phyloP scores from a whole-genome alignment of 2,113 vertebrate genomes.

The Malaclemys terrapin region DNA sequence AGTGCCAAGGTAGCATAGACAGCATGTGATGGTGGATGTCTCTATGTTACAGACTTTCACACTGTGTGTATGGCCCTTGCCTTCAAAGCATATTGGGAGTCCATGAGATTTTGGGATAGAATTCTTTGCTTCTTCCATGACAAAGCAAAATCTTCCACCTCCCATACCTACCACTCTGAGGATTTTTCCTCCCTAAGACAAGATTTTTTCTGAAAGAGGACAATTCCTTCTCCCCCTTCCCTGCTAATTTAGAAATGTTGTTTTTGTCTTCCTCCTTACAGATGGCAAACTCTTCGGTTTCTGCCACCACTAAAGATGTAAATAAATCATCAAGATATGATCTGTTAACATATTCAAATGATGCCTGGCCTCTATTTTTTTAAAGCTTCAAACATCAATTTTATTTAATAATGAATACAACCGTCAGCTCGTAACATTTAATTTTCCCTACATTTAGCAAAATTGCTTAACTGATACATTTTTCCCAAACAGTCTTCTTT shows the following conservation, averaged over 20 bases:
- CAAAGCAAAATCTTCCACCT: neutral
- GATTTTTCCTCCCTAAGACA: neutral
- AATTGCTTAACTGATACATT: conserved; percentile 47
- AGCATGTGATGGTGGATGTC: rapidly evolving
- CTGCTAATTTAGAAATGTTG: neutral
- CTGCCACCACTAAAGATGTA: conserved; percentile 53
- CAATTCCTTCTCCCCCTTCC: neutral
- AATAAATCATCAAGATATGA: conserved; percentile 67
- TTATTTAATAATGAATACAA: conserved; percentile 59
- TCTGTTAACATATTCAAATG: conserved; percentile 66
- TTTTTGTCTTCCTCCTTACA: conserved; percentile 33
- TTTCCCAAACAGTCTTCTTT: conserved; percentile 27
- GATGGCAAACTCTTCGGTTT: conserved; percentile 47
- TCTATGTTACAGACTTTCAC: rapidly evolving
- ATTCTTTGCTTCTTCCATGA: neutral
- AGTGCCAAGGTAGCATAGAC: rapidly evolving
- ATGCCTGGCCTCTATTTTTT: conserved; percentile 56
- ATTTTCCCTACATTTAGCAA: conserved; percentile 68
- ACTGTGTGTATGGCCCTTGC: rapidly evolving
- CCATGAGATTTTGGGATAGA: neutral
- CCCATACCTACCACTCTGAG: neutral
- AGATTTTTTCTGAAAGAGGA: neutral
- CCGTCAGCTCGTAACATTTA: conserved; percentile 59
- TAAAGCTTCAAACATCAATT: conserved; percentile 73
- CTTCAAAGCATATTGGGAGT: neutral